Evolutionary conservation across 1,140 invertebrate species (phyloP), one percentile per base, ranked within the genome.

Genomic region (Heterodera schachtii): DNA sequence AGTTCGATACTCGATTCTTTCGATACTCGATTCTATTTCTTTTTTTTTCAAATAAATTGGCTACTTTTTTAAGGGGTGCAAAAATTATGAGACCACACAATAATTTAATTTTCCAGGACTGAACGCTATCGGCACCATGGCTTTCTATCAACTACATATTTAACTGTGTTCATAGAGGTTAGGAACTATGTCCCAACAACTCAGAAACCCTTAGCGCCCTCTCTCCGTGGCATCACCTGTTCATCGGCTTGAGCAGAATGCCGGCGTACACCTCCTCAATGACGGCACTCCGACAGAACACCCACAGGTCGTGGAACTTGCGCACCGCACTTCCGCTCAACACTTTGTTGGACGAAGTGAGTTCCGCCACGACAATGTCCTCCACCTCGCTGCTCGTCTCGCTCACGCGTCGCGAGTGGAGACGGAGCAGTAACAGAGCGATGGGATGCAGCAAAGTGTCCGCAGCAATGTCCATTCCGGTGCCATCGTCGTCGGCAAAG

Each of bases 331-430:
- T 60, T 11, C 83, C 74, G 64, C 87, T 84, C 4, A 75, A 44
- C 52, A 85, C 85, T 71, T 84, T 85, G 57, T 84, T 75, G 31
- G 47, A 21, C 49, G 81, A 81, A n/a, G 88, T 90, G 6, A 89
- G 76, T 3, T 90, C 84, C 3, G 69, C 44, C 0, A 90, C 82
- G 64, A 89, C 88, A 41, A 89, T 86, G n/a, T 86, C 82, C 73
- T 89, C 88, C 8, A 85, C 84, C n/a, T 88, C 89, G 75, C 89
- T 90, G 71, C 83, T 85, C 1, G 84, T 46, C 43, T 89, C 89
- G 19, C 31, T 43, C 7, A 79, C 47, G 52, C 79, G 79, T 3
- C 87, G 75, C 1, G 88, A 90, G 79, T 89, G 88, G 0, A 89
- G 80, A 11, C 85, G 86, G 41, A 82, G 74, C 13, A 89, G 70